Evolutionary conservation across 2,797 vertebrate genomes (phyloP).

Genomic region (Lepilemur septentrionalis): DNA sequence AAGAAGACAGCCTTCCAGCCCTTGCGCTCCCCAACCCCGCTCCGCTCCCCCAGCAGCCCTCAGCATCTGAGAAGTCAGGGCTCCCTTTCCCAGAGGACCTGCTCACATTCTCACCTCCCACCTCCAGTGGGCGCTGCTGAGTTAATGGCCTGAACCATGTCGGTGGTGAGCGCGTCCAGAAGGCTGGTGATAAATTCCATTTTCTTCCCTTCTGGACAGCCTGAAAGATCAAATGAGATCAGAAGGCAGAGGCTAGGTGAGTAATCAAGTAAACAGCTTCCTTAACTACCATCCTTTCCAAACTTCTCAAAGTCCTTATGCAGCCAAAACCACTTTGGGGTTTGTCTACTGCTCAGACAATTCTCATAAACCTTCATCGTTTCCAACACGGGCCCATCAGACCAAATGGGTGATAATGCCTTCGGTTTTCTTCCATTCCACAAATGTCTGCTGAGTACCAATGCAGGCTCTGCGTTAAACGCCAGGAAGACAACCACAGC

Average conservation of each 20-base stretch:
- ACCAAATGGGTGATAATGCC: not conserved
- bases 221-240: slow-evolving; percentile 83
- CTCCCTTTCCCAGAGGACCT: not conserved
- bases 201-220: slow-evolving; percentile 98
- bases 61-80: not conserved
- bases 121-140: slow-evolving; percentile 96
- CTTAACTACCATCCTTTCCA: not conserved
- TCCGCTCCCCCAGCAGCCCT: not conserved
- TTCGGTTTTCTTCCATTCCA: not conserved
- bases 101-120: slow-evolving; percentile 92
- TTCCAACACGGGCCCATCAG: not conserved
- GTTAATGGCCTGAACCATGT: slow-evolving; percentile 99
- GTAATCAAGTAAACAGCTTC: not conserved
- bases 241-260: not conserved
- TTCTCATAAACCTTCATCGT: not conserved
- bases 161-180: slow-evolving; percentile 97
- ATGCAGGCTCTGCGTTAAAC: not conserved
- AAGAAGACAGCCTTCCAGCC: not conserved
- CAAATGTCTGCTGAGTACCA: not conserved
- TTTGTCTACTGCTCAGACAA: not conserved
- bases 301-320: not conserved
- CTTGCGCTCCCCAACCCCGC: not conserved
- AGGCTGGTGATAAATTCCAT: slow-evolving; percentile 98
- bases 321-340: not conserved
- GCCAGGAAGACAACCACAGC: not conserved